These are phyloP conservation scores for Anoplolepis gracilipes DNA, from an alignment of 1,140 invertebrate species.

Conservation along the genomic window DNA sequence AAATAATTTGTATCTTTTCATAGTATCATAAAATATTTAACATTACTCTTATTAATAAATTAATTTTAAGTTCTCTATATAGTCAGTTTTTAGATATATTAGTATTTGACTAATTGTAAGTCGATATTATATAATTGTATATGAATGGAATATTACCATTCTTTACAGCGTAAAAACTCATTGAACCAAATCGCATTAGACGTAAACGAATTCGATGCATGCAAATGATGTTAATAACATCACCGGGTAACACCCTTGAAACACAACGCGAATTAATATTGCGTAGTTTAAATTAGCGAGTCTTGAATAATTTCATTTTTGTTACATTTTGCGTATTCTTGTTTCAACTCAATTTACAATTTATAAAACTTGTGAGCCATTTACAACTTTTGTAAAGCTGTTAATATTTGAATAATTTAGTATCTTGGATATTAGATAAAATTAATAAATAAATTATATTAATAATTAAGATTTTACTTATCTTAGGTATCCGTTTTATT, in stretches of 20 bases:
- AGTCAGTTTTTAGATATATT: not conserved
- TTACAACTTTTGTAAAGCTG: not conserved
- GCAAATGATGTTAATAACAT: slow-evolving; percentile 33
- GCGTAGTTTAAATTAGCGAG: not conserved
- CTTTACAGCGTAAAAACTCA: not conserved
- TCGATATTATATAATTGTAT: no score
- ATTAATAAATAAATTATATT: not conserved
- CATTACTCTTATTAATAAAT: not conserved
- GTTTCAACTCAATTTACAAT: not conserved
- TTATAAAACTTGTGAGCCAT: not conserved
- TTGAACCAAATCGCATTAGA: not conserved
- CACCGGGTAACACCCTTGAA: not conserved
- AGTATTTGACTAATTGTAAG: not conserved
- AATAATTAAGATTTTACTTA: slow-evolving; percentile 8
- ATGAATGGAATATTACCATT: slow-evolving; percentile 3
- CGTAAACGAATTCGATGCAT: not conserved
- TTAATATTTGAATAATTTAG: not conserved
- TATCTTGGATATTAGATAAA: no score
- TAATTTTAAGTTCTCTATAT: not conserved
- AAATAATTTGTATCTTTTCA: not conserved
- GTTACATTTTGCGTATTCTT: not conserved
- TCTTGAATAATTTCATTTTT: not conserved
- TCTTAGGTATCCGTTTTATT: not conserved
- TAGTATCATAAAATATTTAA: not conserved
- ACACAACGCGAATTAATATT: not conserved